Percentiles rank a stretch among this genome's conserved stretches.
phyloP scores from a whole-genome alignment of 1,140 invertebrate species.

The Drepana arcuata region DNA sequence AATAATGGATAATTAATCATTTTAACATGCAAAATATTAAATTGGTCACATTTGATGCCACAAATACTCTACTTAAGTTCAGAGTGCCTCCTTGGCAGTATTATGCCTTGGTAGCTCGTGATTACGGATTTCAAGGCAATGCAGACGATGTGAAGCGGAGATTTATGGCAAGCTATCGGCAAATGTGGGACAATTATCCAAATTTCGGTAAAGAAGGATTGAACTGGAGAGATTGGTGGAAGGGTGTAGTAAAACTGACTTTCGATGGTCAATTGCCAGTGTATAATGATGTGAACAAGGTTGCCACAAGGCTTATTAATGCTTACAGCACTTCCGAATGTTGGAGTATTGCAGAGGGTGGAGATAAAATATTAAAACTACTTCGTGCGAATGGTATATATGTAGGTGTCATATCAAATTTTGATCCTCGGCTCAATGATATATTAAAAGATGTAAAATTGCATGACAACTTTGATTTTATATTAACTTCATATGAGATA shows the following conservation, averaged over 20 bases:
- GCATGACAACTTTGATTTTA: conserved; percentile 82
- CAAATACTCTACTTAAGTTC: conserved; percentile 85
- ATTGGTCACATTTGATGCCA: conserved; percentile 90
- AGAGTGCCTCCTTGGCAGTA: conserved; percentile 78
- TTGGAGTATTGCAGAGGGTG: conserved; percentile 80
- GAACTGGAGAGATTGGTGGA: conserved; percentile 89
- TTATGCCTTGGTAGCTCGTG: conserved; percentile 79
- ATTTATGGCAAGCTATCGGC: conserved; percentile 76
- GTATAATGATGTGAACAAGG: conserved; percentile 23
- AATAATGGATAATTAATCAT: too few relatives aligned
- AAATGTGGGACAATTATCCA: conserved; percentile 79
- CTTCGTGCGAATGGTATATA: conserved; percentile 65
- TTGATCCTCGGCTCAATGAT: conserved; percentile 83
- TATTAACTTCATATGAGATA: conserved; percentile 82
- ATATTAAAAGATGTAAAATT: conserved; percentile 79
- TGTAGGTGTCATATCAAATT: conserved; percentile 90
- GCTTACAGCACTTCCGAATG: conserved; percentile 78
- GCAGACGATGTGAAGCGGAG: conserved; percentile 73
- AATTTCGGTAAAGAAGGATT: conserved; percentile 83
- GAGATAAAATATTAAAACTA: conserved; percentile 75
- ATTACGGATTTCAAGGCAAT: conserved; percentile 78
- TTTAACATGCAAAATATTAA: conserved; percentile 45
- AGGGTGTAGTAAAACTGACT: conserved; percentile 75
- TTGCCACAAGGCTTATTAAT: conserved; percentile 76
- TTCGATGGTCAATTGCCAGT: conserved; percentile 71